Evolutionary conservation across 2,888 invertebrate species (phyloP).

Genomic region (Agrotis clavis): DNA sequence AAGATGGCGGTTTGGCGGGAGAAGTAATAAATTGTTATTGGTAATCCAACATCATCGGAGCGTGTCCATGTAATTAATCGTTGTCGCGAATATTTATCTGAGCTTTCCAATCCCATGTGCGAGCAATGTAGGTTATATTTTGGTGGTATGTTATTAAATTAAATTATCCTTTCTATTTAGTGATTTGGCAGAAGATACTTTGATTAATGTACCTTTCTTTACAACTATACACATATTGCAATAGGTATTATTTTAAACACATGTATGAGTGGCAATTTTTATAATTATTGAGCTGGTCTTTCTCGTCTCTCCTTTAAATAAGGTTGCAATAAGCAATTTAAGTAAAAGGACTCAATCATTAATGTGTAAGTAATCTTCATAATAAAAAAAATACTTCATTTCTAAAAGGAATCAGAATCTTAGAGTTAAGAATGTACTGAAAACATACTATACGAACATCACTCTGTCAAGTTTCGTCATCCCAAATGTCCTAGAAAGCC

Average conservation of each 20-base stretch:
- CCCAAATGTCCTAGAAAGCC: too few relatives aligned
- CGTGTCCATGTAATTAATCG: slow-evolving; percentile 65
- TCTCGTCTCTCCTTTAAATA: too few relatives aligned
- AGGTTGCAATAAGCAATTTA: too few relatives aligned
- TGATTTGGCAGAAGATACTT: slow-evolving; percentile 31
- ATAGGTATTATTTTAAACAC: not conserved
- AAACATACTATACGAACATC: too few relatives aligned
- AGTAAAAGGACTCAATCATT: too few relatives aligned
- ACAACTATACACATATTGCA: not conserved
- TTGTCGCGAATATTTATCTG: slow-evolving; percentile 53
- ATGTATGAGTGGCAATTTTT: not conserved
- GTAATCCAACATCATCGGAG: slow-evolving; percentile 62
- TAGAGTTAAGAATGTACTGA: too few relatives aligned
- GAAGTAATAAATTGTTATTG: slow-evolving; percentile 62
- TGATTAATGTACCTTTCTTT: slow-evolving; percentile 44
- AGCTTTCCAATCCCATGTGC: slow-evolving; percentile 59
- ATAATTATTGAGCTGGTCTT: too few relatives aligned
- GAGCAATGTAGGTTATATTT: slow-evolving; percentile 39
- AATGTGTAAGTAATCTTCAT: too few relatives aligned
- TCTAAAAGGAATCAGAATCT: too few relatives aligned
- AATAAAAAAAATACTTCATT: too few relatives aligned
- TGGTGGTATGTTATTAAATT: slow-evolving; percentile 49
- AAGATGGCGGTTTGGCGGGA: slow-evolving; percentile 60
- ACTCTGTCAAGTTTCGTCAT: too few relatives aligned
- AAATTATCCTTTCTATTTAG: slow-evolving; percentile 50